These are phyloP conservation scores for Scopus umbretta DNA, from an alignment of 2,113 vertebrate genomes.

Conservation along the genomic window DNA sequence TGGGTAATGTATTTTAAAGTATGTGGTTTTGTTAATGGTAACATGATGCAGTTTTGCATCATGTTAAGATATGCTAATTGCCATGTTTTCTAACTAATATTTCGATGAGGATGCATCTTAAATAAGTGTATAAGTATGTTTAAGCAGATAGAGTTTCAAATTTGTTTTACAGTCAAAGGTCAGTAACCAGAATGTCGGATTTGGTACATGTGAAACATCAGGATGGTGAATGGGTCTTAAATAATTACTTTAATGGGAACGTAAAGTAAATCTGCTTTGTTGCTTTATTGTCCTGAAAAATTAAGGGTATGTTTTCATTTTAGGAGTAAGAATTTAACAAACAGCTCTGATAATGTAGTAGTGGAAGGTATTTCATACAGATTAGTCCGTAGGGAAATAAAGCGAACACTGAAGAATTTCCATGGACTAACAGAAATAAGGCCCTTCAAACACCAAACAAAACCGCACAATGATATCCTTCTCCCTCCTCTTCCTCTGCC, in stretches of 20 bases:
- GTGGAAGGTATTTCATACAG: neutral
- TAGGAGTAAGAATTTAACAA: neutral
- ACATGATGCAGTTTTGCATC: neutral
- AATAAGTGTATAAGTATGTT: neutral
- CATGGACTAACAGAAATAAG: neutral
- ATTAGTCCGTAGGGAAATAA: conserved; percentile 10
- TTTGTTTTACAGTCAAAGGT: neutral
- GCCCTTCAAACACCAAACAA: neutral
- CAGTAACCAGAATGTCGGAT: neutral
- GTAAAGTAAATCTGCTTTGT: neutral
- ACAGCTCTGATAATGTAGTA: neutral
- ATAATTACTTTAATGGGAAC: neutral
- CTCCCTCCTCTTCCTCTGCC: neutral
- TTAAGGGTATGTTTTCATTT: neutral
- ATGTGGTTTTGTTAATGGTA: neutral
- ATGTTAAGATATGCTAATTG: neutral
- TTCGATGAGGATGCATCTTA: neutral
- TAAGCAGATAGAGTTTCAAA: neutral
- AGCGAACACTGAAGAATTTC: neutral
- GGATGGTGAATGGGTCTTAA: neutral
- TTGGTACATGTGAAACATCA: neutral
- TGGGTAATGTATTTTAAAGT: neutral
- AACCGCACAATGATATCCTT: neutral
- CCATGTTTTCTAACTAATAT: neutral
- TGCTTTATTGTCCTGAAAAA: conserved; percentile 15